These are phyloP conservation scores for Rhodinocichla rosea DNA, from an alignment of 2,113 vertebrate genomes.

Conservation along the genomic window DNA sequence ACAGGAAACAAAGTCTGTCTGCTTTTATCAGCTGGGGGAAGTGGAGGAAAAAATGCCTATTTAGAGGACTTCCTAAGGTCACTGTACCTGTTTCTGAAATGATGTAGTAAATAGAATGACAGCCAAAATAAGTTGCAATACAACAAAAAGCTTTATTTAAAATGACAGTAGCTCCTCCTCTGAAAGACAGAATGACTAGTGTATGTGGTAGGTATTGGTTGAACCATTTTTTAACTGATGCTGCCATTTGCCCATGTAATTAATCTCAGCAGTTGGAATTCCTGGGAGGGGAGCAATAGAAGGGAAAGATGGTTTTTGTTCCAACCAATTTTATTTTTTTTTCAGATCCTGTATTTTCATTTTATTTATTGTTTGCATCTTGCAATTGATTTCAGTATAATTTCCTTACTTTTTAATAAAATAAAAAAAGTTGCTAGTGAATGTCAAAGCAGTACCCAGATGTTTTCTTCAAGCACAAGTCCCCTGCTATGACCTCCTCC, in stretches of 20 bases:
- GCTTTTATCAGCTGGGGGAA: background rate
- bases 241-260: background rate
- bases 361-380: conserved; percentile 51
- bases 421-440: conserved; percentile 61
- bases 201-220: background rate
- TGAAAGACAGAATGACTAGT: background rate
- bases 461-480: conserved; percentile 60
- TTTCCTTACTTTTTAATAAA: conserved; percentile 60
- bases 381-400: conserved; percentile 41
- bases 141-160: background rate
- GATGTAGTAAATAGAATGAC: background rate
- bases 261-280: background rate
- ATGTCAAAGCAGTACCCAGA: conserved; percentile 45
- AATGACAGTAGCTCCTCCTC: background rate
- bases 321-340: background rate
- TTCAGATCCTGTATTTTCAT: background rate
- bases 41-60: background rate
- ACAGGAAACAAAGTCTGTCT: background rate
- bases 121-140: background rate
- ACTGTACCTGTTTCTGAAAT: background rate
- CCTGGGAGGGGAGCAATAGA: background rate
- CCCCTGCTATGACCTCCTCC: conserved; percentile 51
- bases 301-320: background rate
- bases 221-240: background rate
- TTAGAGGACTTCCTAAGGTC: background rate